phyloP scores from a whole-genome alignment of 2,113 vertebrate genomes.

The Rhagologus leucostigma region DNA sequence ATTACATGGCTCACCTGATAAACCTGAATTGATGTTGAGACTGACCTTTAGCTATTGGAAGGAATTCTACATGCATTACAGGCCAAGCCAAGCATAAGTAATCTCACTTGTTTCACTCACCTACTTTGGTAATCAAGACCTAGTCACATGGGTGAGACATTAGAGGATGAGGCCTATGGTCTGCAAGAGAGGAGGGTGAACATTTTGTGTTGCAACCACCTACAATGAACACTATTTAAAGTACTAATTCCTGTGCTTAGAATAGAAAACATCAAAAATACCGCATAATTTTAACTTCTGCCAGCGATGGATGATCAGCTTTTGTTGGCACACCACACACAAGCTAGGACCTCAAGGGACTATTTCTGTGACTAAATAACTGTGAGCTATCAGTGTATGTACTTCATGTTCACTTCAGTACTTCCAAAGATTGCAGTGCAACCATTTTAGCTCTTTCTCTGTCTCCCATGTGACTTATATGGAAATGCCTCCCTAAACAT shows the following conservation, averaged over 20 bases:
- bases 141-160: neutral
- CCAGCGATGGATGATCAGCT: neutral
- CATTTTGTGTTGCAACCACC: neutral
- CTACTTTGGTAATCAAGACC: neutral
- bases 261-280: conserved; percentile 47
- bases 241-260: neutral
- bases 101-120: neutral
- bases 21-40: neutral
- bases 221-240: neutral
- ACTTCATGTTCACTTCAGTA: neutral
- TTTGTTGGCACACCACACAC: conserved; percentile 5
- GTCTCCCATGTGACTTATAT: neutral
- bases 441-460: conserved; percentile 6
- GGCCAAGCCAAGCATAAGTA: neutral
- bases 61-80: neutral
- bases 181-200: neutral
- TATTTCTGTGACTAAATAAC: neutral
- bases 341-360: neutral
- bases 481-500: neutral
- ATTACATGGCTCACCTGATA: neutral
- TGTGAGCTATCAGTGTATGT: neutral
- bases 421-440: neutral
- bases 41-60: neutral
- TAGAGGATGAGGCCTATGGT: neutral
- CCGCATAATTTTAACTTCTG: neutral